Base-by-base conservation (phyloP, 1,140 invertebrate species). In the Coenobita brevimanus region DNA sequence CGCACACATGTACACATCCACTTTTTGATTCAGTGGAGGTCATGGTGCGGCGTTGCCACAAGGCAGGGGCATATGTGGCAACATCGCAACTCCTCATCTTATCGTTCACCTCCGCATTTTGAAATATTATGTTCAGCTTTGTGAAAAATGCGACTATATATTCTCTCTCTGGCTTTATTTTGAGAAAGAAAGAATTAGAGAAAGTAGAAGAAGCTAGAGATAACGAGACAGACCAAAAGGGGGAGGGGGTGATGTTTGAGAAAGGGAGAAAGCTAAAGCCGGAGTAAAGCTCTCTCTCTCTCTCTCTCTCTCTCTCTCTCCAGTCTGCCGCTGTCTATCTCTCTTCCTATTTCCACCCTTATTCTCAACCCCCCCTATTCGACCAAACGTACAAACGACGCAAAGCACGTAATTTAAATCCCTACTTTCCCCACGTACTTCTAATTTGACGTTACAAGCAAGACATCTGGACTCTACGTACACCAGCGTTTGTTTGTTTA, bases 21-120 rank as follows among this genome's bases (percentile, higher is more conserved):
- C 50, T 86, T 86, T 86, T 86, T 86, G 83, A 86, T 86, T 86
- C 83, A 86, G 73, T 86, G 83, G 83, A 86, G 83, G 83, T 86
- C 83, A 86, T 86, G 83, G 62, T 27, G 83, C 83, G 64, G 21
- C 75, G 71, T 86, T 86, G 83, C 83, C 83, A 79, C 57, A 57
- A 24, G 43, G 50, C 17, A 69, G 60, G 60, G 24, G 60, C 10
- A 50, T n/a, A 50, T 21, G 46, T 54, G 62, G 46, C 83, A 79
- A 27, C 83, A 43, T 21, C 60, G 13, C 73, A 13, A 27, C 60
- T 24, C 75, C 24, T 38, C 83, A 69, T 33, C n/a, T 38, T 17
- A 62, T 78, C 73, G 57, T 33, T 80, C 78, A 80, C 17, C 67
- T 6, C 24, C 2, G n/a, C 78, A 64, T 73, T 71, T 62, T 64